Evolutionary conservation across 2,888 invertebrate genomes (phyloP).

Genomic region (Himalopsyche japonica): DNA sequence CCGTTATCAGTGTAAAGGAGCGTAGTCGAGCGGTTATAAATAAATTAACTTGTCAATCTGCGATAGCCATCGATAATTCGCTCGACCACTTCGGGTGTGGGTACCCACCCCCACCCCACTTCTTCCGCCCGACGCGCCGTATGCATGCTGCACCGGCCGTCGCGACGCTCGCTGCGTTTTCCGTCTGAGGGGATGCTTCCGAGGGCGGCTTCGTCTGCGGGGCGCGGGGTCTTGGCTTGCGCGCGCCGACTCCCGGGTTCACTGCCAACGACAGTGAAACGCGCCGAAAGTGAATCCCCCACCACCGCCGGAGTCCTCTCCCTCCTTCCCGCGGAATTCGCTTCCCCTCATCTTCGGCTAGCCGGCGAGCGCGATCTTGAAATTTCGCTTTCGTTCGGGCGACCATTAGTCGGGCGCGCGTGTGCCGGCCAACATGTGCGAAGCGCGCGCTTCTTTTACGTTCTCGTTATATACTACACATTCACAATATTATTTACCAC

Average conservation of each 20-base stretch:
- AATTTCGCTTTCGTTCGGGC: slow-evolving; percentile 71
- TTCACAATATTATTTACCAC: slow-evolving; percentile 34
- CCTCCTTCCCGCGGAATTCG: slow-evolving; percentile 22
- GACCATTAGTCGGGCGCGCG: slow-evolving; percentile 64
- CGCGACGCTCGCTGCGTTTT: background rate
- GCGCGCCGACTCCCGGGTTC: slow-evolving; percentile 52
- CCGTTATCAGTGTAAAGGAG: background rate
- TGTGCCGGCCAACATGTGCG: slow-evolving; percentile 64
- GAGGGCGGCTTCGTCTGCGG: slow-evolving; percentile 2
- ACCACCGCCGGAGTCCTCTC: slow-evolving; percentile 22
- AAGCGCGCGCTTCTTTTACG: slow-evolving; percentile 55
- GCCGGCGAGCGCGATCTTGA: slow-evolving; percentile 61
- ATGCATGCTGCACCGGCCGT: background rate
- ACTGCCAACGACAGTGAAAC: slow-evolving; percentile 42
- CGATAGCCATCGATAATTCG: background rate
- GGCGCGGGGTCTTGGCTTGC: slow-evolving; percentile 43
- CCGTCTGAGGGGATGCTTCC: background rate
- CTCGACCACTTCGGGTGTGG: background rate
- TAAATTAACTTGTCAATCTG: background rate
- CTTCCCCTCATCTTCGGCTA: slow-evolving; percentile 44
- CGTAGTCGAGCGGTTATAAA: background rate
- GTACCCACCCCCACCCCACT: background rate
- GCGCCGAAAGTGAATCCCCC: slow-evolving; percentile 49
- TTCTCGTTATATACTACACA: slow-evolving; percentile 45
- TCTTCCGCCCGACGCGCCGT: background rate